phyloP scores from a whole-genome alignment of 2,888 invertebrate species.

The Cynaeus angustus region DNA sequence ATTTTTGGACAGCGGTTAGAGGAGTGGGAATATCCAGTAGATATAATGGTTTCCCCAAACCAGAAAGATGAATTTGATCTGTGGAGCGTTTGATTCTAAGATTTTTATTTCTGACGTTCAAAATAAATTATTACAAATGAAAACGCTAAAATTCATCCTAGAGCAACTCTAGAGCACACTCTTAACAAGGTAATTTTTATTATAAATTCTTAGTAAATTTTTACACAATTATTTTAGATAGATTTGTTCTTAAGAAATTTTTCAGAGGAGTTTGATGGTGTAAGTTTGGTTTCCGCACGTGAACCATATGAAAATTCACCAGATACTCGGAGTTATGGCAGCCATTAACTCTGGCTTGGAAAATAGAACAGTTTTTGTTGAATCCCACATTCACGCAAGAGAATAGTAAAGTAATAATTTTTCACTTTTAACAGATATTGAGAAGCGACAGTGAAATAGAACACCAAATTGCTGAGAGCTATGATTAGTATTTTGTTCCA shows the following conservation, averaged over 20 bases:
- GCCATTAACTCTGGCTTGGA: conserved; percentile 70
- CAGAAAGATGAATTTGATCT: conserved; percentile 71
- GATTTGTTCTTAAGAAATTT: conserved; percentile 75
- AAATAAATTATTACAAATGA: conserved; percentile 40
- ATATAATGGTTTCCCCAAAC: conserved; percentile 78
- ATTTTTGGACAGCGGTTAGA: conserved; percentile 71
- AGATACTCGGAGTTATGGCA: conserved; percentile 75
- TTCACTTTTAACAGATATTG: background rate
- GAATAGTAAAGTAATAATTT: conserved; percentile 71
- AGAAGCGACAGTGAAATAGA: too few relatives aligned
- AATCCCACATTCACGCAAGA: conserved; percentile 73
- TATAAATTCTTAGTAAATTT: too few relatives aligned
- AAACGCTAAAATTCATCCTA: conserved; percentile 23
- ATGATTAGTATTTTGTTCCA: conserved; percentile 85
- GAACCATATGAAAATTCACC: conserved; percentile 77
- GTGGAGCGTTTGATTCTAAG: conserved; percentile 68
- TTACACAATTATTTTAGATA: conserved; percentile 67
- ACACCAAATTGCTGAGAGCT: conserved; percentile 79
- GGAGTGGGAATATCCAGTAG: conserved; percentile 69
- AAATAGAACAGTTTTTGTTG: conserved; percentile 77
- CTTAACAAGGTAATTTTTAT: conserved; percentile 71
- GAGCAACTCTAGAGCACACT: conserved; percentile 68
- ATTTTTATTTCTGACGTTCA: conserved; percentile 75
- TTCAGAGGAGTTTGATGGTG: conserved; percentile 68
- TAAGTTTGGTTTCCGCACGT: too few relatives aligned